phyloP scores from a whole-genome alignment of 2,113 vertebrate genomes.

The Acanthisitta chloris region DNA sequence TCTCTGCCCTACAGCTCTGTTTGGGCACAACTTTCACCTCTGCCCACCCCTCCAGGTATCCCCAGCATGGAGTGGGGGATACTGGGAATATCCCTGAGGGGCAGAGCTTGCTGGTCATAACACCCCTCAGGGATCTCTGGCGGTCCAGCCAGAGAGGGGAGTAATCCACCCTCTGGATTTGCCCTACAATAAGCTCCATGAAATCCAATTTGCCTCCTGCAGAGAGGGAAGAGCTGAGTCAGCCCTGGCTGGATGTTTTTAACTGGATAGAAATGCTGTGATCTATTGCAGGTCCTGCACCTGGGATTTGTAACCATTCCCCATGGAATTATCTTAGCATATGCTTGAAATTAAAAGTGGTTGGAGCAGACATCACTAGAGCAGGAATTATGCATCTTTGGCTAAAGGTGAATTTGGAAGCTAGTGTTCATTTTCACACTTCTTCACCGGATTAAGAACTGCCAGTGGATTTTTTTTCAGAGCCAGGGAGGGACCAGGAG shows the following conservation, averaged over 20 bases:
- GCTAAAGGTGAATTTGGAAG: neutral
- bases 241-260: neutral
- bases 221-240: neutral
- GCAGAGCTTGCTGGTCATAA: neutral
- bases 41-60: neutral
- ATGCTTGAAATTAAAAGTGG: neutral
- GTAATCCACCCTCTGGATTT: neutral
- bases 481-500: neutral
- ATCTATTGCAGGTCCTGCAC: neutral
- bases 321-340: neutral
- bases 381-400: neutral
- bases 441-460: neutral
- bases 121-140: rapidly evolving
- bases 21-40: neutral
- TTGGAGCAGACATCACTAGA: neutral
- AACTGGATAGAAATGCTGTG: neutral
- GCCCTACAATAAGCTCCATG: neutral
- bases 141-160: neutral
- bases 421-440: neutral
- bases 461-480: neutral
- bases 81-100: rapidly evolving
- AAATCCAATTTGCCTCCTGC: neutral
- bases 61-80: neutral
- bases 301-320: neutral
- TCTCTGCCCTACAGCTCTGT: neutral